Evolutionary conservation across 2,113 vertebrate genomes (phyloP).

Genomic region (Sigmodon hispidus): DNA sequence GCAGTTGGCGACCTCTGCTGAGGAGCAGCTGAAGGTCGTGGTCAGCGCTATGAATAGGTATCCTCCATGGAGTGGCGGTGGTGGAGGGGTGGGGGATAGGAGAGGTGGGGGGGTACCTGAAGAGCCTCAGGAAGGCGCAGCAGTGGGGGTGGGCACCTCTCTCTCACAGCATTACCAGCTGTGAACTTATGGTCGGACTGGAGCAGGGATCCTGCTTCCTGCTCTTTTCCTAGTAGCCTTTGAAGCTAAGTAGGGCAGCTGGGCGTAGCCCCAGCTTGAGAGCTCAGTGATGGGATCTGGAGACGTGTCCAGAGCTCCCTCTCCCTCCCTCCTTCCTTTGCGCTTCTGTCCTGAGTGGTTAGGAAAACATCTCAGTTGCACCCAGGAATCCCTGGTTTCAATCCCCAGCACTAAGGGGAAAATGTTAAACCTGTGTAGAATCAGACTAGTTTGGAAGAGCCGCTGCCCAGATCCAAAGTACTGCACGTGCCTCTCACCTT

Average conservation of each 20-base stretch:
- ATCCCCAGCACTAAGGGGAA: not conserved
- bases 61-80: not conserved
- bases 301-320: no score
- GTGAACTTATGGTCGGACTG: not conserved
- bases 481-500: accelerated
- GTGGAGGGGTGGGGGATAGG: no score
- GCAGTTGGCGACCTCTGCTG: constrained; percentile 70
- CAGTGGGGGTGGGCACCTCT: no score
- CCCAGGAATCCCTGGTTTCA: not conserved
- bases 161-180: not conserved
- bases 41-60: constrained; percentile 86
- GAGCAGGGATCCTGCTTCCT: not conserved
- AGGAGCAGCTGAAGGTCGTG: constrained; percentile 81
- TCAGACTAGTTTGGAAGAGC: not conserved
- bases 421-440: not conserved
- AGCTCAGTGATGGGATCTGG: not conserved
- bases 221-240: not conserved
- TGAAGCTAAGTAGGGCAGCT: not conserved
- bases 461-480: no score
- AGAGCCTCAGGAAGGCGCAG: not conserved
- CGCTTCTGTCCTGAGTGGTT: not conserved
- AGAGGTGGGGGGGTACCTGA: not conserved
- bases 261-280: not conserved
- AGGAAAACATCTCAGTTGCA: not conserved
- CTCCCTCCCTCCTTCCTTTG: not conserved